These are phyloP conservation scores for Oreochromis spilurus DNA, from an alignment of 2,113 vertebrate species.

Conservation along the genomic window DNA sequence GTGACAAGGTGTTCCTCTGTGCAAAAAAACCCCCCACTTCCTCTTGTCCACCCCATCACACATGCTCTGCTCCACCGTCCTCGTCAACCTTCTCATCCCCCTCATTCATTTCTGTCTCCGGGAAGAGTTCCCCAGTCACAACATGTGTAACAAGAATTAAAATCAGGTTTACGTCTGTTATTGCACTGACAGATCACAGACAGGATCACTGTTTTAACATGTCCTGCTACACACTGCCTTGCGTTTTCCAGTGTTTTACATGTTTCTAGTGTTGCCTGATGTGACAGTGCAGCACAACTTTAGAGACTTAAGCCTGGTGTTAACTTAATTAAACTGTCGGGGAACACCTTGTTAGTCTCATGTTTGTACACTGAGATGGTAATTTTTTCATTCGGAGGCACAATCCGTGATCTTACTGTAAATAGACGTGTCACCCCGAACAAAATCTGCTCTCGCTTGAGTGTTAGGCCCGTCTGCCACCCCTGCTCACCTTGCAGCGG, in stretches of 20 bases:
- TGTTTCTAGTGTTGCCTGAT: slow-evolving; percentile 22
- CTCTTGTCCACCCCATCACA: slow-evolving; percentile 30
- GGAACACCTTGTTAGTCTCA: slow-evolving; percentile 53
- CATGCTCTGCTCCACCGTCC: neutral
- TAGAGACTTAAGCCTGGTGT: slow-evolving; percentile 30
- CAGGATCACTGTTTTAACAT: slow-evolving; percentile 31
- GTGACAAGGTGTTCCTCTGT: slow-evolving; percentile 36
- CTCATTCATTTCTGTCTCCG: slow-evolving; percentile 25
- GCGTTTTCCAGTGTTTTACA: slow-evolving; percentile 6
- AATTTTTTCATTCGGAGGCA: neutral
- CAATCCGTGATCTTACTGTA: neutral
- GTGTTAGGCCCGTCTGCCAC: neutral
- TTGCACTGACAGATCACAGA: slow-evolving; percentile 24
- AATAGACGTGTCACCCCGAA: neutral
- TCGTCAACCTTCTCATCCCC: neutral
- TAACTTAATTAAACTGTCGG: slow-evolving; percentile 68
- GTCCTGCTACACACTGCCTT: neutral
- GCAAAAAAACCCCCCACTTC: slow-evolving; percentile 13
- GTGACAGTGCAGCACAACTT: slow-evolving; percentile 7
- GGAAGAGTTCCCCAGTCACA: neutral
- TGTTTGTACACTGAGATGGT: neutral
- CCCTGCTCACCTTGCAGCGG: neutral
- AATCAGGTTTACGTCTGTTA: neutral
- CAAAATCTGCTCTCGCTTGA: neutral
- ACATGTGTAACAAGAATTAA: slow-evolving; percentile 31